phyloP scores from a whole-genome alignment of 2,797 vertebrate species.

The Gobionotothen gibberifrons region DNA sequence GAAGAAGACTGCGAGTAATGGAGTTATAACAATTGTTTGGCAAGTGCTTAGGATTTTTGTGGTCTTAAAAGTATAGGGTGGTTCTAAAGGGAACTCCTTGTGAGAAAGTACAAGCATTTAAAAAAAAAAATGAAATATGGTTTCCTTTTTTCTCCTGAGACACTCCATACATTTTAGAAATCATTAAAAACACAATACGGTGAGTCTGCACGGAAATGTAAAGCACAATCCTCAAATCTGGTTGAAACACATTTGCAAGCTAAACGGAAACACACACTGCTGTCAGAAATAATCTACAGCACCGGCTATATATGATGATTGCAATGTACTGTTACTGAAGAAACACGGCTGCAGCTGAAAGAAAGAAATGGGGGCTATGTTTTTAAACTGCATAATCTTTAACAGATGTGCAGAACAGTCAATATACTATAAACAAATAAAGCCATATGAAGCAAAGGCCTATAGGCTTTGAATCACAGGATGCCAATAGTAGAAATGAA shows the following conservation, averaged over 20 bases:
- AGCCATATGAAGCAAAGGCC: conserved; percentile 38
- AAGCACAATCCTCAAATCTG: conserved; percentile 40
- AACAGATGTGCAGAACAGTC: conserved; percentile 67
- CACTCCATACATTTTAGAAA: conserved; percentile 31
- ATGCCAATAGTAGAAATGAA: conserved; percentile 41
- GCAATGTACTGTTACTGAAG: conserved; percentile 44
- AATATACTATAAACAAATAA: conserved; percentile 68
- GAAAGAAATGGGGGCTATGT: conserved; percentile 5
- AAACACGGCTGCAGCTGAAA: conserved; percentile 31
- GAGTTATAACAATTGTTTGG: conserved; percentile 38
- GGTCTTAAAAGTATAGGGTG: conserved; percentile 54
- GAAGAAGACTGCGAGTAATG: background rate
- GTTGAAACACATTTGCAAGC: conserved; percentile 10
- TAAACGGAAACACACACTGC: conserved; percentile 32
- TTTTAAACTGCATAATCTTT: conserved; percentile 49
- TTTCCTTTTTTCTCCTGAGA: conserved; percentile 36
- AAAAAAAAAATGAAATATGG: conserved; percentile 4
- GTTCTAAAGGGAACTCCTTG: conserved; percentile 42
- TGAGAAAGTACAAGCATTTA: conserved; percentile 27
- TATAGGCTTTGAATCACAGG: conserved; percentile 40
- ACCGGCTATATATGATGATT: conserved; percentile 26
- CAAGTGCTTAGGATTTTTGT: conserved; percentile 49
- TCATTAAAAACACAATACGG: conserved; percentile 1
- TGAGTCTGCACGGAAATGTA: background rate
- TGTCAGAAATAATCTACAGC: conserved; percentile 49